Percentiles rank a stretch among this genome's conserved stretches.
phyloP scores from a whole-genome alignment of 1,140 invertebrate species.

The Hirudo medicinalis region DNA sequence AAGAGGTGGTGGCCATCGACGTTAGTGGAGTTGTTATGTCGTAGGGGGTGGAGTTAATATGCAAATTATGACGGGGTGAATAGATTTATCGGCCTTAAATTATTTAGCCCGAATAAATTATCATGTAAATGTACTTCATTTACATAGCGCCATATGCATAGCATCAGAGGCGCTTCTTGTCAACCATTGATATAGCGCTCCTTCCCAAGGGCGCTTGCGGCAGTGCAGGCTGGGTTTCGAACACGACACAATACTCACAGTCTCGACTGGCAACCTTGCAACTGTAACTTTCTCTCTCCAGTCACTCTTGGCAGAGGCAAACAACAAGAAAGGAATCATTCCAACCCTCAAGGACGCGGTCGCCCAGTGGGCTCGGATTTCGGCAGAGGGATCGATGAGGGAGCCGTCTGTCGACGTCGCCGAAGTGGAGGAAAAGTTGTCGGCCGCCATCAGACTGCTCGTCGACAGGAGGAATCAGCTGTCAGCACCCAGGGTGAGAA shows the following conservation, averaged over 20 bases:
- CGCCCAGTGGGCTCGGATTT: not conserved
- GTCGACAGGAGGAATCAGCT: not conserved
- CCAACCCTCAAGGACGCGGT: not conserved
- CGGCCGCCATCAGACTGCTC: not conserved
- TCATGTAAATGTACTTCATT: not conserved
- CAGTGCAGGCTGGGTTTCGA: too few species aligned
- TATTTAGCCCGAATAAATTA: not conserved
- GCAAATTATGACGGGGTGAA: too few species aligned
- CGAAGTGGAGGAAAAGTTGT: not conserved
- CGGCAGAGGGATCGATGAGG: not conserved
- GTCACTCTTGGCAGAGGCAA: not conserved
- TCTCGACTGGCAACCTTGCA: not conserved
- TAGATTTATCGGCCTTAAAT: too few species aligned
- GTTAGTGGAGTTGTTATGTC: too few species aligned
- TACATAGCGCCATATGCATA: too few species aligned
- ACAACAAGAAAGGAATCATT: not conserved
- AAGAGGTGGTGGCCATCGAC: too few species aligned
- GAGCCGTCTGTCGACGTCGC: not conserved
- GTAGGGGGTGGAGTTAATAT: not conserved
- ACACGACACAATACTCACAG: too few species aligned
- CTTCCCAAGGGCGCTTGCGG: too few species aligned
- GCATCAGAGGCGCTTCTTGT: too few species aligned
- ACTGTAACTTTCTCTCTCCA: not conserved
- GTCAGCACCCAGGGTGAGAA: not conserved
- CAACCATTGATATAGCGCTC: too few species aligned